phyloP scores from a whole-genome alignment of 2,113 vertebrate genomes.

The Mus musculus region DNA sequence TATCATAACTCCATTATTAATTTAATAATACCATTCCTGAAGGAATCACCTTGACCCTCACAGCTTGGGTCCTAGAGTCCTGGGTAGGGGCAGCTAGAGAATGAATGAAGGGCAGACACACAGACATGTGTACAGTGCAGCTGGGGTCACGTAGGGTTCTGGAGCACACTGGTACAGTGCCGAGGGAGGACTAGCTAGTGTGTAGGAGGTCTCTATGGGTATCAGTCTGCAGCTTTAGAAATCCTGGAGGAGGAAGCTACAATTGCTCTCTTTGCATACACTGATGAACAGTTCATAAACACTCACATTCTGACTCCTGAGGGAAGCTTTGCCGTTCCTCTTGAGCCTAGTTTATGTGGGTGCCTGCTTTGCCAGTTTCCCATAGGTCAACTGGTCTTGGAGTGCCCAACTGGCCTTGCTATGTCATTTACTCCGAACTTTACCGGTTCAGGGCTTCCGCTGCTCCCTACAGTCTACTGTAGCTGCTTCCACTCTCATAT shows the following conservation, averaged over 20 bases:
- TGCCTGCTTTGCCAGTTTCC: not conserved
- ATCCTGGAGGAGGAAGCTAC: not conserved
- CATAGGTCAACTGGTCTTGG: not conserved
- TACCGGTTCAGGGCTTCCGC: not conserved
- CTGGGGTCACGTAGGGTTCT: not conserved
- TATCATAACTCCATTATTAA: not conserved
- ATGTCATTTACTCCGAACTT: not conserved
- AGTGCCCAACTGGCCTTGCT: not conserved
- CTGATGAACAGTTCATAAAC: not conserved
- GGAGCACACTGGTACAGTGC: not conserved
- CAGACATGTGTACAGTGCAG: not conserved
- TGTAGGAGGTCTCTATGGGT: not conserved
- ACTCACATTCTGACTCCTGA: not conserved
- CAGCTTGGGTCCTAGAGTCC: not conserved
- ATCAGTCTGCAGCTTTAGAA: not conserved
- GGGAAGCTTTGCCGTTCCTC: not conserved
- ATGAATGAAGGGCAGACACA: not conserved
- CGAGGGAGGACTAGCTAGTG: not conserved
- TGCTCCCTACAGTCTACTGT: not conserved
- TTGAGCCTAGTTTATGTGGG: not conserved
- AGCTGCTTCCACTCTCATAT: not conserved
- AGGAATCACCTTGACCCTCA: not conserved
- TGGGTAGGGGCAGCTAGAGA: not conserved
- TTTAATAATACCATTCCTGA: not conserved
- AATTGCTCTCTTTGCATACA: not conserved